Base-by-base conservation (phyloP, 2,888 invertebrate species). In the Colletes collaris region DNA sequence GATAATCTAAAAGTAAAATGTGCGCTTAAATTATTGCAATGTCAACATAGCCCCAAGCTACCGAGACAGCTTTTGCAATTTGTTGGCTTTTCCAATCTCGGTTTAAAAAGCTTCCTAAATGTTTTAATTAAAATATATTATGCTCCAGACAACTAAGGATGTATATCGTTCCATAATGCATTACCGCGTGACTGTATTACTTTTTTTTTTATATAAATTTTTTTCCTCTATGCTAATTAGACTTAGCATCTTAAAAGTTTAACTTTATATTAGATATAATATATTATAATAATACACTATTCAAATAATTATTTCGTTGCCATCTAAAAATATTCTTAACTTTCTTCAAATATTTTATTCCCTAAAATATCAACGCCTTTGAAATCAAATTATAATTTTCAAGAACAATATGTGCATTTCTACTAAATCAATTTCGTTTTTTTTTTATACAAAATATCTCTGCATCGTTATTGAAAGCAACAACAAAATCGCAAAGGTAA, bases 271-370 rank as follows among this genome's bases (percentile, higher is more conserved):
- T 79, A 84, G 71, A 82, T 66, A 65, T 81, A 84, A 81, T 82
- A 86, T 82, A 86, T 71, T 64, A 73, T 86, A 76, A 82, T 80
- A 67, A 76, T 74, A 83, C 68, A 79, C 71, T 82, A 79, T 65
- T 79, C 76, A 80, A 82, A 86, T 72, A 74, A 82, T 78, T 80
- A 77, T 79, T 85, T 79, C 73, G 79, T 87, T 85, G 81, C 66
- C 75, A 81, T 85, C 77, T 82, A 86, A 86, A 87, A 86, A 86
- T 87, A 86, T 87, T 75, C 79, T 79, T 86, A 86, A 86, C 76
- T 86, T 81, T 81, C 60, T 73, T 77, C 77, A 76, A 74, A 76
- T 67, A 71, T 49, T 74, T 84, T 84, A 79, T 76, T 67, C 72
- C 58, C 76, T 86, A 82, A 80, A 80, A 80, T 82, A 85, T 80